Conservation (phyloP, 2,888 invertebrate genomes). For the Nowickia ferox region DNA sequence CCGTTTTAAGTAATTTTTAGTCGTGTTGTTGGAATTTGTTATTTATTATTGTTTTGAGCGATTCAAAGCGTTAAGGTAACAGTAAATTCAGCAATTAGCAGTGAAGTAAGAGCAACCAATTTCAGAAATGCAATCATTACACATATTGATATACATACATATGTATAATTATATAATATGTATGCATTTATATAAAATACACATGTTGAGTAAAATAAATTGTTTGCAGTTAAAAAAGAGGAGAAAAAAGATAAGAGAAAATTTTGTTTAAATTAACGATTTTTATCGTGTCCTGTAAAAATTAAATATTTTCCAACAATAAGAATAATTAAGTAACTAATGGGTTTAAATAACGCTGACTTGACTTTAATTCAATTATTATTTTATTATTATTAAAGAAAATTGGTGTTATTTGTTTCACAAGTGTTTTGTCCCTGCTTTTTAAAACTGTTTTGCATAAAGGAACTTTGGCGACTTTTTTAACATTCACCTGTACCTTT, state of each 20-base stretch:
- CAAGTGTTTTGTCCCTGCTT: too few species aligned
- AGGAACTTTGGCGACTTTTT: too few species aligned
- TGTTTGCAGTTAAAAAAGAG: slow-evolving; percentile 53
- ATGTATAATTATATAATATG: neutral
- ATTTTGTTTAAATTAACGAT: slow-evolving; percentile 54
- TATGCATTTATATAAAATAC: slow-evolving; percentile 36
- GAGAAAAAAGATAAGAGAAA: slow-evolving; percentile 62
- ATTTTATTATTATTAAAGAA: too few species aligned
- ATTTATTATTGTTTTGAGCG: neutral
- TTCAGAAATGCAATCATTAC: slow-evolving; percentile 63
- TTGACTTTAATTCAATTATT: neutral
- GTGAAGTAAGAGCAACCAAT: slow-evolving; percentile 80
- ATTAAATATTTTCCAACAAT: neutral
- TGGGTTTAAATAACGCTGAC: neutral
- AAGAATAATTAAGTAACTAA: slow-evolving; percentile 13
- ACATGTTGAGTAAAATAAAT: slow-evolving; percentile 57
- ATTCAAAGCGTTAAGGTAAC: slow-evolving; percentile 49
- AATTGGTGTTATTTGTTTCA: too few species aligned
- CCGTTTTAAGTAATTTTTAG: neutral
- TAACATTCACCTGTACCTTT: too few species aligned
- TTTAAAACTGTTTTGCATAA: too few species aligned
- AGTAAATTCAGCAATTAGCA: slow-evolving; percentile 77
- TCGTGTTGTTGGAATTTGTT: neutral
- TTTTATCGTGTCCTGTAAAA: slow-evolving; percentile 24
- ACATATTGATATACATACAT: too few species aligned